Percentiles rank a stretch among this genome's conserved stretches.
Conservation (phyloP, 1,140 invertebrate species). For the Thalassaphorura encarpata region DNA sequence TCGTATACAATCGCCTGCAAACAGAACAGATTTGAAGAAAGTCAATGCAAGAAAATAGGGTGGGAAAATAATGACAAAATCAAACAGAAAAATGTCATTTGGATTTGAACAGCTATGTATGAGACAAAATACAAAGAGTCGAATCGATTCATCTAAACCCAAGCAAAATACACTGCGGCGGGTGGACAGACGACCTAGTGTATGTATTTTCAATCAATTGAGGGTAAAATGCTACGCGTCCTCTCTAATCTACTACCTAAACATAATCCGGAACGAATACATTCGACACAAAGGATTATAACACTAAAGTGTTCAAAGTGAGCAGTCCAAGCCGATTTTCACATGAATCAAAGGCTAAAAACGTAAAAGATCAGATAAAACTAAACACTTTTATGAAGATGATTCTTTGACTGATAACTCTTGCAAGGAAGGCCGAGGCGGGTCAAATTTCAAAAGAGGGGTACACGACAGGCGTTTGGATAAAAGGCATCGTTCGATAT, state of each 20-base stretch:
- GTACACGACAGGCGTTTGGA: no score
- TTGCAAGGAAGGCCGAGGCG: no score
- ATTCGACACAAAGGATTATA: no score
- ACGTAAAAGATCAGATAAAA: background rate
- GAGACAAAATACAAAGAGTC: background rate
- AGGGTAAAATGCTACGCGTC: background rate
- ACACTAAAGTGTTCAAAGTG: background rate
- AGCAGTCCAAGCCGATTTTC: background rate
- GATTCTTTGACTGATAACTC: background rate
- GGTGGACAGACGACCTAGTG: background rate
- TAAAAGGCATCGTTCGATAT: no score
- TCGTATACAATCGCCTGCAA: conserved; percentile 97
- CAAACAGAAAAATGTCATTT: background rate
- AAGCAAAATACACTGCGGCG: background rate
- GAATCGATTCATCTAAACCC: background rate
- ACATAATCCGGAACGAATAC: background rate
- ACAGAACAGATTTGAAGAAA: no score
- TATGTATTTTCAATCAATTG: background rate
- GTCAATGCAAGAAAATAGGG: no score
- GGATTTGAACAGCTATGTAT: background rate
- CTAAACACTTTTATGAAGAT: background rate
- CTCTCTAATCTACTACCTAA: background rate
- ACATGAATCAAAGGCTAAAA: background rate
- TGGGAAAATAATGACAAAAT: no score
- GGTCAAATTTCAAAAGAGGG: no score